Evolutionary conservation across 2,797 vertebrate species (phyloP).

Genomic region (Crossoptilon crossoptilon): DNA sequence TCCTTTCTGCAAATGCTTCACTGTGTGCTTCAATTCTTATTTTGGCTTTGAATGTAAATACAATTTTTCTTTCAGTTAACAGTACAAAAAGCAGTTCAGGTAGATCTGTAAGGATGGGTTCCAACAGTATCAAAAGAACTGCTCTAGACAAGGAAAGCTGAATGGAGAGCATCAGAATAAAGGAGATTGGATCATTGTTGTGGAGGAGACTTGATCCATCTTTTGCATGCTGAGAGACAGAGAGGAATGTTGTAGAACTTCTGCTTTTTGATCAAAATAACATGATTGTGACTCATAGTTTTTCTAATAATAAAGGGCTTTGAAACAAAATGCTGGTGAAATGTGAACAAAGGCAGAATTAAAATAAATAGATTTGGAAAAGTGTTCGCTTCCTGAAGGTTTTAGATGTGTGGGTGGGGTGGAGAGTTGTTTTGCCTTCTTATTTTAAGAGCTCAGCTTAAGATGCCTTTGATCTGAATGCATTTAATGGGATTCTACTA

Average conservation of each 20-base stretch:
- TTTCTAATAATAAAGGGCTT: neutral
- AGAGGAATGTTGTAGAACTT: neutral
- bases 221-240: neutral
- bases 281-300: neutral
- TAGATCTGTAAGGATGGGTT: neutral
- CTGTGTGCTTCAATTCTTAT: neutral
- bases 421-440: rapidly evolving
- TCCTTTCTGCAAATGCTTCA: neutral
- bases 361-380: neutral
- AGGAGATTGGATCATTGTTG: neutral
- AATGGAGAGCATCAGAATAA: rapidly evolving
- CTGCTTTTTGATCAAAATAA: neutral
- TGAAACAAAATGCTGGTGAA: neutral
- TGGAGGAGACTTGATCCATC: neutral
- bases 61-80: neutral
- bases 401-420: rapidly evolving
- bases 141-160: neutral
- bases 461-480: neutral
- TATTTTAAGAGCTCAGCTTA: neutral
- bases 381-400: neutral
- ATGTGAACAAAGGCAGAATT: neutral
- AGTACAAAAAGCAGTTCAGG: neutral
- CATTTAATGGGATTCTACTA: neutral
- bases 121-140: neutral
- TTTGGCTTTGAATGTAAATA: neutral